A percentile compares a stretch with the other conserved stretches of the same genome.
These are phyloP conservation scores for Electrophaes corylata DNA, from an alignment of 2,888 invertebrate genomes.

Conservation along the genomic window DNA sequence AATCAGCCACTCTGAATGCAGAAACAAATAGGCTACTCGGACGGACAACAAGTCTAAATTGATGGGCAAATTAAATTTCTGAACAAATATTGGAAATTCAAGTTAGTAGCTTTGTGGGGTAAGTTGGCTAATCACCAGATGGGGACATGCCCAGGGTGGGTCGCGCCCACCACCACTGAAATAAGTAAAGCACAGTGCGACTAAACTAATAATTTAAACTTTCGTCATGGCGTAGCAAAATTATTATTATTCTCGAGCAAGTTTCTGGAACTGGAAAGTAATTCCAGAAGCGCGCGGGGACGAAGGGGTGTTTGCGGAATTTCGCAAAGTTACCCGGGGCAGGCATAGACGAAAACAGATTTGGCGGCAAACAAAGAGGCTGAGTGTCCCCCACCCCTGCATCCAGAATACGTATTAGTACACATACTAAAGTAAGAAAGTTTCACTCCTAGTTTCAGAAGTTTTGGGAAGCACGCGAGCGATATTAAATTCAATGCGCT, in stretches of 20 bases:
- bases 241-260: constrained; percentile 79
- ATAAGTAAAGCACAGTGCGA: constrained; percentile 77
- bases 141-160: constrained; percentile 45
- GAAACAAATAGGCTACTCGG: constrained; percentile 41
- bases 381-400: constrained; percentile 35
- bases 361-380: constrained; percentile 75
- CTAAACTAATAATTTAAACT: constrained; percentile 83
- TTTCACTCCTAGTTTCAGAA: constrained; percentile 6
- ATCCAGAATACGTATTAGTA: constrained; percentile 32
- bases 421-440: background rate
- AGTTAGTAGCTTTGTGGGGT: constrained; percentile 45
- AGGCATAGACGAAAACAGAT: constrained; percentile 74
- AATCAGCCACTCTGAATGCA: constrained; percentile 28
- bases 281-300: constrained; percentile 57
- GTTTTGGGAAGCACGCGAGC: background rate
- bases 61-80: constrained; percentile 60
- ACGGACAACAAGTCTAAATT: constrained; percentile 56
- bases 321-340: constrained; percentile 67
- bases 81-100: constrained; percentile 60
- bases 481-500: background rate
- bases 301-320: constrained; percentile 64
- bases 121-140: constrained; percentile 60
- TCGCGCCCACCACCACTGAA: constrained; percentile 39
- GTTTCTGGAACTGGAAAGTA: constrained; percentile 80
- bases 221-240: constrained; percentile 76